Evolutionary conservation across 2,113 vertebrate genomes (phyloP).

Genomic region (Nanorana parkeri): DNA sequence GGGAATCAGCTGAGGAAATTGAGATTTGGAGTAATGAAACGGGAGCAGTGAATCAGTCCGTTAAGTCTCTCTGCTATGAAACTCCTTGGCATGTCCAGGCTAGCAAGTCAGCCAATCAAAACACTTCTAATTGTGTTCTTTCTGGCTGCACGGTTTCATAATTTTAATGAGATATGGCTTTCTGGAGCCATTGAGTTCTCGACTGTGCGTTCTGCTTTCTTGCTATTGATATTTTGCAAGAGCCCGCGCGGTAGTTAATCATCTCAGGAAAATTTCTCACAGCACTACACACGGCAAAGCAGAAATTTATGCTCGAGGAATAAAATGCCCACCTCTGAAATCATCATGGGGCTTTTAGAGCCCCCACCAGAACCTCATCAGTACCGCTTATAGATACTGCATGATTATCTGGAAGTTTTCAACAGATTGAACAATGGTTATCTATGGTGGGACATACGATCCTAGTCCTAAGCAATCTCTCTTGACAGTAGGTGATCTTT

Average conservation of each 20-base stretch:
- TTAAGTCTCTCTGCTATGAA: conserved; percentile 36
- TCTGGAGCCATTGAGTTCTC: conserved; percentile 50
- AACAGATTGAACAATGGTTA: too few species aligned
- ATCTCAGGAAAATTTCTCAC: conserved; percentile 45
- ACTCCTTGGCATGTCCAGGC: conserved; percentile 43
- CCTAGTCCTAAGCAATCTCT: too few species aligned
- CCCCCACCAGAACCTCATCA: background rate
- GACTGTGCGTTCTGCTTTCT: conserved; percentile 49
- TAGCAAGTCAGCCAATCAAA: conserved; percentile 54
- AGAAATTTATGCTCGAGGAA: conserved; percentile 33
- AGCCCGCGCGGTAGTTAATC: conserved; percentile 51
- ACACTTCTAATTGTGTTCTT: conserved; percentile 53
- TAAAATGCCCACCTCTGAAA: conserved; percentile 42
- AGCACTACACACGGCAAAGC: conserved; percentile 24
- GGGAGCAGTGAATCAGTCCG: conserved; percentile 39
- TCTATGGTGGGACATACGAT: too few species aligned
- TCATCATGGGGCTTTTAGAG: background rate
- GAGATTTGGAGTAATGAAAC: conserved; percentile 48
- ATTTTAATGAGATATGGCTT: conserved; percentile 54
- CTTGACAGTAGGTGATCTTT: too few species aligned
- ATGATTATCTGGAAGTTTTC: too few species aligned
- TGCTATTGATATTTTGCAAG: conserved; percentile 51
- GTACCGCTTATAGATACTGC: too few species aligned
- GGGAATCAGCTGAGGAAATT: conserved; percentile 40
- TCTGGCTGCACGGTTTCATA: conserved; percentile 49